A percentile compares a stretch with the other conserved stretches of the same genome.
These are phyloP conservation scores for Drosophila ustulata DNA, from an alignment of 2,888 invertebrate species.

Conservation along the genomic window DNA sequence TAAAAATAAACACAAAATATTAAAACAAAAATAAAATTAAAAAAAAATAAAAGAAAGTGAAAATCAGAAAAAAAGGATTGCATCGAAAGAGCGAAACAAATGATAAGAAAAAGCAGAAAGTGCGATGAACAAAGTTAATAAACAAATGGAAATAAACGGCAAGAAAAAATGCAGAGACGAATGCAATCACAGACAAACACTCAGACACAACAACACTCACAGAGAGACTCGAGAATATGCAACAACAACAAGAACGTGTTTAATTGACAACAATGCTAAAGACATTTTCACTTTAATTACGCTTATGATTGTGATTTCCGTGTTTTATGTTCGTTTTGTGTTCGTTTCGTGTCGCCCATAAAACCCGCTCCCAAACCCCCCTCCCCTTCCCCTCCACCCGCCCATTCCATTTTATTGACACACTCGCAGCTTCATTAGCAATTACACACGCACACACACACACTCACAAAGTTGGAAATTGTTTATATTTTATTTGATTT, in stretches of 20 bases:
- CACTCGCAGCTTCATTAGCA: slow-evolving; percentile 20
- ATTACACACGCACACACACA: slow-evolving; percentile 21
- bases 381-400: not conserved
- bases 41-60: not conserved
- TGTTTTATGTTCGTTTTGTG: slow-evolving; percentile 61
- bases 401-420: not conserved
- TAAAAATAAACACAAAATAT: not conserved
- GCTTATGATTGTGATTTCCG: slow-evolving; percentile 50
- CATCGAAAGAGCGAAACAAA: not conserved
- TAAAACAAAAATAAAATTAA: not conserved
- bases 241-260: slow-evolving; percentile 13
- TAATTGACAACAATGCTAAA: slow-evolving; percentile 21
- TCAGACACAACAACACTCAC: not conserved
- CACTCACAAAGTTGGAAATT: slow-evolving; percentile 11
- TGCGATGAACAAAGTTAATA: slow-evolving; percentile 3
- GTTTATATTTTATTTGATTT: not conserved
- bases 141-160: not conserved
- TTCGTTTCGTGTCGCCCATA: slow-evolving; percentile 61
- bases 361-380: not conserved
- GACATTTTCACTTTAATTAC: slow-evolving; percentile 37
- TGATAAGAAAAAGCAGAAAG: not conserved
- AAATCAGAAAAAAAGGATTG: not conserved
- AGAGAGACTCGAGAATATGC: slow-evolving; percentile 12
- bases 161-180: not conserved
- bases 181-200: not conserved